A percentile compares a stretch with the other conserved stretches of the same genome.
phyloP scores from a whole-genome alignment of 2,888 invertebrate species.

The Plebejus melissa region DNA sequence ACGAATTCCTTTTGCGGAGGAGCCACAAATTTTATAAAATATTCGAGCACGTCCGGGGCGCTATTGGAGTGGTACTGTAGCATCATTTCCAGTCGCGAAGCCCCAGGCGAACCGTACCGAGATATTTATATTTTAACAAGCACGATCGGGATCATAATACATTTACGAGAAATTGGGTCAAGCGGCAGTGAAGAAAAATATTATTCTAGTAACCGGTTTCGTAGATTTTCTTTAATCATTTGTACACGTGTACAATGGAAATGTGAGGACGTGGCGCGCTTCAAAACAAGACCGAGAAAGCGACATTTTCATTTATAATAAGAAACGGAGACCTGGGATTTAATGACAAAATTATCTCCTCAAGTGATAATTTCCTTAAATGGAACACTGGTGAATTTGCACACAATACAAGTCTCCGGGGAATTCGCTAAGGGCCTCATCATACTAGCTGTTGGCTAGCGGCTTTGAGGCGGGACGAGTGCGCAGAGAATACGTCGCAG shows the following conservation, averaged over 20 bases:
- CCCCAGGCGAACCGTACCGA: slow-evolving; percentile 5
- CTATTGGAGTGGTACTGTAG: slow-evolving; percentile 1
- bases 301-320: not conserved
- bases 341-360: not conserved
- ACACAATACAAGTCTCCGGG: not conserved
- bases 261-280: not conserved
- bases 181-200: not conserved
- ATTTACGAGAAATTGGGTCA: slow-evolving; percentile 14
- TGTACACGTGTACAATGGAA: not conserved
- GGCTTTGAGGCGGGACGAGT: too few relatives aligned
- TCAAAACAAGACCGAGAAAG: not conserved
- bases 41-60: slow-evolving; percentile 27
- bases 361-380: not conserved
- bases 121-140: slow-evolving; percentile 23
- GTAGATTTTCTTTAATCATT: not conserved
- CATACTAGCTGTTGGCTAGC: too few relatives aligned
- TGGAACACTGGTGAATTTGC: not conserved
- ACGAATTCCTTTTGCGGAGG: slow-evolving; percentile 4
- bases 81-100: slow-evolving; percentile 13
- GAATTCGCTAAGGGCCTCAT: too few relatives aligned
- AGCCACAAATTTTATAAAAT: slow-evolving; percentile 28
- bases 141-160: slow-evolving; percentile 19
- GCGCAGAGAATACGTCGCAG: too few relatives aligned
- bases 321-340: not conserved
- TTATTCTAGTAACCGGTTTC: not conserved